Evolutionary conservation across 92 coral and sea anemone species (phyloP).

Genomic region (Plumapathes pennacea): DNA sequence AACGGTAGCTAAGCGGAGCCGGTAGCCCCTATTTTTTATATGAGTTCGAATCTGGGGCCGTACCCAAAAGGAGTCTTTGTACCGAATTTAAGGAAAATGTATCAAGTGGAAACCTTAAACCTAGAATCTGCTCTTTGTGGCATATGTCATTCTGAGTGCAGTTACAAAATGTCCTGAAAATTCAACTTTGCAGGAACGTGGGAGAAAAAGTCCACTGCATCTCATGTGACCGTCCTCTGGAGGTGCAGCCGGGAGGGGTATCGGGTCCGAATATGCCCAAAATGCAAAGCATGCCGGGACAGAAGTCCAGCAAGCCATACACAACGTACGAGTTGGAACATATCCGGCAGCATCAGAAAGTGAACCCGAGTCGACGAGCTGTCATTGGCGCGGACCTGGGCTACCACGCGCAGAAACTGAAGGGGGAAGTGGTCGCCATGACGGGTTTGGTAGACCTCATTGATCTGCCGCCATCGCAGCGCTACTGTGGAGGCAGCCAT

Average conservation of each 20-base stretch:
- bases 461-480: conserved; percentile 84
- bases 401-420: conserved; percentile 69
- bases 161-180: background rate
- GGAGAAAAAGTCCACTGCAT: conserved; percentile 91
- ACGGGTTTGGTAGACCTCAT: conserved; percentile 78
- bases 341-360: conserved; percentile 87
- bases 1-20: too few relatives aligned
- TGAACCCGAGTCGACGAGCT: conserved; percentile 58
- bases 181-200: conserved; percentile 39
- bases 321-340: conserved; percentile 93
- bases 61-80: too few relatives aligned
- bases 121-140: too few relatives aligned
- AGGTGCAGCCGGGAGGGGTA: conserved; percentile 52
- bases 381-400: conserved; percentile 87
- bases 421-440: conserved; percentile 86
- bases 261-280: conserved; percentile 66
- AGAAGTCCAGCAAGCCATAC: conserved; percentile 81
- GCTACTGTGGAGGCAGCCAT: conserved; percentile 97
- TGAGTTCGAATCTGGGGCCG: too few relatives aligned
- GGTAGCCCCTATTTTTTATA: too few relatives aligned
- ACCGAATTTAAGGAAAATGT: too few relatives aligned
- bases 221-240: conserved; percentile 90
- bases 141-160: too few relatives aligned
- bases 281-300: conserved; percentile 75
- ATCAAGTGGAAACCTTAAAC: too few relatives aligned